These are phyloP conservation scores for Paramormyrops kingsleyae DNA, from an alignment of 2,113 vertebrate species.

Conservation along the genomic window DNA sequence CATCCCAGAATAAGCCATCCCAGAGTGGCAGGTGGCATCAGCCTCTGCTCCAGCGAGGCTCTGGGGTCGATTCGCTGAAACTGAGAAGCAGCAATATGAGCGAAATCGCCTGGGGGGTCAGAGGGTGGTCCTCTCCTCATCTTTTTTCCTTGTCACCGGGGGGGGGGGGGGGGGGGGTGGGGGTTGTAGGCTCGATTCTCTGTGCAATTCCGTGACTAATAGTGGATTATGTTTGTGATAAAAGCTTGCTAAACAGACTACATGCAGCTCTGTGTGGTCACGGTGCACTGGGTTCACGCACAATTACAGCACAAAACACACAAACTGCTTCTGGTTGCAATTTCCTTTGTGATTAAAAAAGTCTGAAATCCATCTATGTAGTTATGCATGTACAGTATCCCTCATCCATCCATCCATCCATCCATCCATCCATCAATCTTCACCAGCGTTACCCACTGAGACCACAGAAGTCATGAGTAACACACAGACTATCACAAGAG, in stretches of 20 bases:
- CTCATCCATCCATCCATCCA: neutral
- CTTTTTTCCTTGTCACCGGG: neutral
- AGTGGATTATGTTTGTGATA: neutral
- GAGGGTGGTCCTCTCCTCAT: neutral
- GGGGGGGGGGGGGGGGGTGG: too few relatives aligned
- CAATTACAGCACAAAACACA: neutral
- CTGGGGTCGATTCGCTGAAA: constrained; percentile 10
- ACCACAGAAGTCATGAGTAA: neutral
- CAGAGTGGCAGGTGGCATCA: neutral
- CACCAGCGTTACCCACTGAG: neutral
- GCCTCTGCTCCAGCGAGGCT: neutral
- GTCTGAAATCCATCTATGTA: neutral
- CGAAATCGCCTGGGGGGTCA: neutral
- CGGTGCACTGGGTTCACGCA: neutral
- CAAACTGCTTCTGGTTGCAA: neutral
- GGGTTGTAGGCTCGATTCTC: neutral
- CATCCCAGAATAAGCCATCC: neutral
- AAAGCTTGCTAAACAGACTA: neutral
- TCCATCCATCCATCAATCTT: neutral
- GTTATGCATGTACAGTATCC: neutral
- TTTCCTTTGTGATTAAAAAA: neutral
- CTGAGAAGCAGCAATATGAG: neutral
- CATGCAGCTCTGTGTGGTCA: neutral
- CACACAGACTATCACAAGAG: neutral
- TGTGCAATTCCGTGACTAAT: neutral